Evolutionary conservation across 1,140 invertebrate genomes (phyloP).

Genomic region (Venturia canescens): DNA sequence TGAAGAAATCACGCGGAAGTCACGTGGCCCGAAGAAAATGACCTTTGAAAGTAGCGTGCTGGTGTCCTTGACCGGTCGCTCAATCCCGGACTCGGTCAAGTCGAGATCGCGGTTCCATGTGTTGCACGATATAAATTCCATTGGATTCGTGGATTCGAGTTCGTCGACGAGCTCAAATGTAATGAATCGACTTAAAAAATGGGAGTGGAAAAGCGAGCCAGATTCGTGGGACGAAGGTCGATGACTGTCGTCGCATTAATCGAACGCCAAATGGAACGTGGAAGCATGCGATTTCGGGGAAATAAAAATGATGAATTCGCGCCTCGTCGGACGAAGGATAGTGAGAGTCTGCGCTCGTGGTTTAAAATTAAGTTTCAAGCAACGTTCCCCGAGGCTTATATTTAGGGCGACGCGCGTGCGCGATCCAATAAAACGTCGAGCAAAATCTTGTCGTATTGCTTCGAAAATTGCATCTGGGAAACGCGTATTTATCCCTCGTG

Average conservation of each 20-base stretch:
- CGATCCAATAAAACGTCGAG: constrained; percentile 62
- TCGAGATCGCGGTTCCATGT: not conserved
- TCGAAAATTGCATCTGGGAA: constrained; percentile 50
- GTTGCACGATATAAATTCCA: not conserved
- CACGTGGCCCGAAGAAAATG: not conserved
- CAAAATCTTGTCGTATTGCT: constrained; percentile 56
- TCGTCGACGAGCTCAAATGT: not conserved
- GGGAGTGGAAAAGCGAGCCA: not conserved
- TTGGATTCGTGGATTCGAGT: not conserved
- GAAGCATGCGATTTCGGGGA: not conserved
- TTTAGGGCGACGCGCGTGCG: constrained; percentile 71
- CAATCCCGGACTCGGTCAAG: not conserved
- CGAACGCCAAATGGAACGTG: not conserved
- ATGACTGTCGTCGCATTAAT: not conserved
- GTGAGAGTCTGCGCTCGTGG: constrained; percentile 48
- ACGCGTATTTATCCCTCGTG: constrained; percentile 38
- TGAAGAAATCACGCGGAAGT: too few relatives aligned
- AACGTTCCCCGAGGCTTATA: constrained; percentile 67
- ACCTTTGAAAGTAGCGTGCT: not conserved
- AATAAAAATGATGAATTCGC: constrained; percentile 27
- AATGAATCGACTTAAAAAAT: not conserved
- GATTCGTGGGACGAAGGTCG: not conserved
- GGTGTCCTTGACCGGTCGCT: not conserved
- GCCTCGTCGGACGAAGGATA: constrained; percentile 24
- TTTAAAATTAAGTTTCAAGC: constrained; percentile 70